Conservation (phyloP, 2,888 invertebrate species). For the Eristalis arbustorum region DNA sequence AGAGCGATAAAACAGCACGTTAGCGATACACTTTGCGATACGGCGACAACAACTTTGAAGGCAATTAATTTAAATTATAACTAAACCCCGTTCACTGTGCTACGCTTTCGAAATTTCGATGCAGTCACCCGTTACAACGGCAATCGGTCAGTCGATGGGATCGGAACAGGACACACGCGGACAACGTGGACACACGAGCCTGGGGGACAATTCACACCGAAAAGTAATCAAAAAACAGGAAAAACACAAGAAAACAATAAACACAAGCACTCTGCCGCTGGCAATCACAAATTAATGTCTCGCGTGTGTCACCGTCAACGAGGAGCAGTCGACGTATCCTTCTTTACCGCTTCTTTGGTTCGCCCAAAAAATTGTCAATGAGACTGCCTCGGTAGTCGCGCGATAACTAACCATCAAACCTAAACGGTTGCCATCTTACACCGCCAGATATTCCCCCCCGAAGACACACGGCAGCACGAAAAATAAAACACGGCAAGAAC, state of each 20-base stretch:
- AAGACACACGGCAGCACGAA: background rate
- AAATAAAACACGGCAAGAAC: slow-evolving; percentile 13
- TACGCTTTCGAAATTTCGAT: slow-evolving; percentile 1
- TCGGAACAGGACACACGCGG: background rate
- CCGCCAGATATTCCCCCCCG: slow-evolving; percentile 64
- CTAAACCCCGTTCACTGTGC: slow-evolving; percentile 30
- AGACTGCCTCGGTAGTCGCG: slow-evolving; percentile 73
- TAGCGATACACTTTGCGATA: background rate
- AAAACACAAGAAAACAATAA: background rate
- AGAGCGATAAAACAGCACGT: background rate
- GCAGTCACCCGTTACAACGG: background rate
- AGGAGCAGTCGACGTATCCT: background rate
- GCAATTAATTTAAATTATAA: slow-evolving; percentile 48
- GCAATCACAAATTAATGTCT: background rate
- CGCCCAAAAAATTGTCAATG: slow-evolving; percentile 55
- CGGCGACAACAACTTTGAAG: background rate
- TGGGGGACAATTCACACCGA: too few relatives aligned
- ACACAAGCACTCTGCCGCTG: background rate
- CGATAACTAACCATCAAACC: slow-evolving; percentile 74
- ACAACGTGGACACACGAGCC: background rate
- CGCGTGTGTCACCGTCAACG: background rate
- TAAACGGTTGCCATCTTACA: slow-evolving; percentile 74
- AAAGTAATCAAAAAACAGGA: too few relatives aligned
- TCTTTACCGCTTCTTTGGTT: background rate
- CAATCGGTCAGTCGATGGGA: background rate